These are phyloP conservation scores for Lypha dubia DNA, from an alignment of 2,888 invertebrate genomes.

Conservation along the genomic window DNA sequence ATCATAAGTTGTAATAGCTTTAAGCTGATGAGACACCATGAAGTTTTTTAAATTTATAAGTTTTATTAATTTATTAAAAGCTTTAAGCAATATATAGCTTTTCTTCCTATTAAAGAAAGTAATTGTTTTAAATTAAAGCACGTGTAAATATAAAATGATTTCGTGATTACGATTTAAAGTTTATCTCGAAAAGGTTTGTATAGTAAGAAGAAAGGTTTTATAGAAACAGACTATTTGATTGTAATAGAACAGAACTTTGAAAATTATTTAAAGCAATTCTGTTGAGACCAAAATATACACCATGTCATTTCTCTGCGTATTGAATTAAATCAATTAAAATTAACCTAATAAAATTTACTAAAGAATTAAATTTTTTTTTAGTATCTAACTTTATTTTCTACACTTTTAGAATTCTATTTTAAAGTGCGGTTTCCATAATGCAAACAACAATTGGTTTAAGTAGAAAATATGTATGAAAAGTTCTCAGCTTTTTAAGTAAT, in stretches of 20 bases:
- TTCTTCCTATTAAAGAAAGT: not conserved
- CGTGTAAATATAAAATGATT: not conserved
- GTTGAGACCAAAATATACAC: not conserved
- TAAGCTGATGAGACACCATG: not conserved
- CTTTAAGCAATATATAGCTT: not conserved
- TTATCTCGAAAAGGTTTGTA: not conserved
- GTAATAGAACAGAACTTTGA: not conserved
- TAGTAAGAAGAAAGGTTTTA: not conserved
- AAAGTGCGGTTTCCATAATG: too few relatives aligned
- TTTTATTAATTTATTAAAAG: not conserved
- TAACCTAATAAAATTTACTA: not conserved
- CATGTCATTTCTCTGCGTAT: not conserved
- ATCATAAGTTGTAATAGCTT: not conserved
- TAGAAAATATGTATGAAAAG: too few relatives aligned
- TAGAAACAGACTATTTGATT: too few relatives aligned
- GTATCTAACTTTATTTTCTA: not conserved
- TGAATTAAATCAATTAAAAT: not conserved
- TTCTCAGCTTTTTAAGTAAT: too few relatives aligned
- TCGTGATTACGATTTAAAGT: not conserved
- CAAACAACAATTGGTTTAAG: too few relatives aligned
- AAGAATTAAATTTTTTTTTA: not conserved
- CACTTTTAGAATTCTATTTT: not conserved
- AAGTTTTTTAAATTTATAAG: not conserved
- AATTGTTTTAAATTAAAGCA: constrained; percentile 1
- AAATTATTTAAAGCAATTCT: not conserved